phyloP scores from a whole-genome alignment of 1,140 invertebrate species.

The Linepithema humile region DNA sequence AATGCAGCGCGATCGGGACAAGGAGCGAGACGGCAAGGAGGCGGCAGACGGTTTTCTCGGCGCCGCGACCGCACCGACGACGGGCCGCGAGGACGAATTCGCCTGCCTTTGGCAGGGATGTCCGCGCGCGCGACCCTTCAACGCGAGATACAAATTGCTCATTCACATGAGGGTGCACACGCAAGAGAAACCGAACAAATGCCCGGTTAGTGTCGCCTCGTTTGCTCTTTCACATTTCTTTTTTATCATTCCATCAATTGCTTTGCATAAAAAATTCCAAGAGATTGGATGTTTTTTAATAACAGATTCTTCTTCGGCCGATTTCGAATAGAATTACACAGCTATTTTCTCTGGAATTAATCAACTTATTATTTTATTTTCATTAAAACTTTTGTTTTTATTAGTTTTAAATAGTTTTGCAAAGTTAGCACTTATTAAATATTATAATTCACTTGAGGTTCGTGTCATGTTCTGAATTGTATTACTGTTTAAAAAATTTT shows the following conservation, averaged over 20 bases:
- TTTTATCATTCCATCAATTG: no score
- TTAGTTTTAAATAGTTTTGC: neutral
- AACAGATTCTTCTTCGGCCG: neutral
- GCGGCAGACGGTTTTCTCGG: neutral
- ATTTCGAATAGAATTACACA: no score
- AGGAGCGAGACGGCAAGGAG: slow-evolving; percentile 63
- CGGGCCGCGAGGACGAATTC: slow-evolving; percentile 89
- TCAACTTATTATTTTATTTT: neutral
- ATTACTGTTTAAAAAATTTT: no score
- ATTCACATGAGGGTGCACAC: slow-evolving; percentile 99
- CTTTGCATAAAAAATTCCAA: no score
- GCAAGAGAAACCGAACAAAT: slow-evolving; percentile 98
- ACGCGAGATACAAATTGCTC: slow-evolving; percentile 97
- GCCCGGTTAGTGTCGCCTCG: slow-evolving; percentile 90
- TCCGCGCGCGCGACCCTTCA: slow-evolving; percentile 94
- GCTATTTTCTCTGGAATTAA: neutral
- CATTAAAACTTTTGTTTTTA: neutral
- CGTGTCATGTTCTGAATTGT: no score
- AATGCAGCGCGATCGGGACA: slow-evolving; percentile 75
- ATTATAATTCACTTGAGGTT: no score
- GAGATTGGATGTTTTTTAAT: neutral
- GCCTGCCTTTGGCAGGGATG: slow-evolving; percentile 97
- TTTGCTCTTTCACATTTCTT: neutral
- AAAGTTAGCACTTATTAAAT: no score
- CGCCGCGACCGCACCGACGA: neutral